Evolutionary conservation across 2,888 invertebrate species (phyloP).

Genomic region (Melieria crassipennis): DNA sequence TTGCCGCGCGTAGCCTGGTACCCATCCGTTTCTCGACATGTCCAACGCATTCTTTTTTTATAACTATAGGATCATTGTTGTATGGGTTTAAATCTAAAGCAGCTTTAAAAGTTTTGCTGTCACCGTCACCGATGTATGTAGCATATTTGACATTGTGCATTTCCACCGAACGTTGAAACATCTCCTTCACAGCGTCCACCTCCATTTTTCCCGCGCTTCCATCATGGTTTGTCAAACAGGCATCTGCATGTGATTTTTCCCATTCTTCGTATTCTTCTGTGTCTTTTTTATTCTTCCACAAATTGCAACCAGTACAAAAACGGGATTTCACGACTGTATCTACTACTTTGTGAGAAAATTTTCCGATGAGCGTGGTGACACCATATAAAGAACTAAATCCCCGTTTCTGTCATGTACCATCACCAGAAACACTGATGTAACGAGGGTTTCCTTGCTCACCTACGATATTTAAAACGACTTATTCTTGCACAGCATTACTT

Average conservation of each 20-base stretch:
- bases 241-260: background rate
- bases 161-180: slow-evolving; percentile 6
- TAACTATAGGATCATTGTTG: background rate
- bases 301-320: background rate
- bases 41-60: too few species aligned
- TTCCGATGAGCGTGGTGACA: background rate
- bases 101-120: slow-evolving; percentile 9
- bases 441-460: background rate
- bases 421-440: background rate
- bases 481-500: background rate
- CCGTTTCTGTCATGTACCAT: background rate
- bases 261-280: background rate
- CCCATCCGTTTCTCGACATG: too few species aligned
- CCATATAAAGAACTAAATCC: slow-evolving; percentile 7
- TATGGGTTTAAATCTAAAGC: slow-evolving; percentile 7
- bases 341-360: slow-evolving; percentile 1
- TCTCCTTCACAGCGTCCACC: slow-evolving; percentile 2
- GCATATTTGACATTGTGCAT: background rate
- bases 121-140: slow-evolving; percentile 2
- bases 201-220: slow-evolving; percentile 2
- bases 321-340: background rate
- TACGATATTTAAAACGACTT: background rate
- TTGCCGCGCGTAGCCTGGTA: too few species aligned
- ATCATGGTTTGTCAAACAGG: background rate
- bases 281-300: background rate